Conservation (phyloP, 2,888 invertebrate species). For the Antheraea assamensis region DNA sequence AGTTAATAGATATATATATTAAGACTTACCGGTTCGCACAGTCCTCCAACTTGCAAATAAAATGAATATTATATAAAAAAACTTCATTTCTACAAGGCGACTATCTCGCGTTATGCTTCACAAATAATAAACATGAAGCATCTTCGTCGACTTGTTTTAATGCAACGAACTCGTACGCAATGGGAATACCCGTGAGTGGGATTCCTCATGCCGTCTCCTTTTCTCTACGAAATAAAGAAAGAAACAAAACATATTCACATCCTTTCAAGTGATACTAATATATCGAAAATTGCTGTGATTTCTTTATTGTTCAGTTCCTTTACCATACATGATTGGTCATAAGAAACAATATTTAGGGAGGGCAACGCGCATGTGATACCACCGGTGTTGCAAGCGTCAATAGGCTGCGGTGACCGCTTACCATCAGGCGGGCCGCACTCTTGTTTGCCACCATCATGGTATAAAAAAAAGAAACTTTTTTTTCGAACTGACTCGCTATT, state of each 20-base stretch:
- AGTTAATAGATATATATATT: neutral
- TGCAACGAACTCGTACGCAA: neutral
- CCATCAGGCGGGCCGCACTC: no score
- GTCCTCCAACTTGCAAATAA: neutral
- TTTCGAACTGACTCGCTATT: no score
- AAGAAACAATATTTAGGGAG: neutral
- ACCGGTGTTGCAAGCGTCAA: no score
- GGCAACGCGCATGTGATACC: no score
- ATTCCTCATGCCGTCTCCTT: slow-evolving; percentile 7
- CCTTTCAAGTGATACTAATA: neutral
- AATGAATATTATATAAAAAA: neutral
- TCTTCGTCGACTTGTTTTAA: neutral
- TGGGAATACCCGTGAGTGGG: slow-evolving; percentile 5
- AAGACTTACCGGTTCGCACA: slow-evolving; percentile 3
- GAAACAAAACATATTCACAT: neutral
- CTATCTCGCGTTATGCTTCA: neutral
- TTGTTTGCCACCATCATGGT: no score
- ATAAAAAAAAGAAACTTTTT: no score
- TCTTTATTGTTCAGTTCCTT: neutral
- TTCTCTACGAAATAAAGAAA: neutral
- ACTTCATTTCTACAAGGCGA: neutral
- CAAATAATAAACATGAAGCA: slow-evolving; percentile 2
- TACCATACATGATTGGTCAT: neutral
- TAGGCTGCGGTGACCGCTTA: no score
- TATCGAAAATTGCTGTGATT: neutral